Conservation (phyloP, 2,797 vertebrate species). For the Lates japonicus region DNA sequence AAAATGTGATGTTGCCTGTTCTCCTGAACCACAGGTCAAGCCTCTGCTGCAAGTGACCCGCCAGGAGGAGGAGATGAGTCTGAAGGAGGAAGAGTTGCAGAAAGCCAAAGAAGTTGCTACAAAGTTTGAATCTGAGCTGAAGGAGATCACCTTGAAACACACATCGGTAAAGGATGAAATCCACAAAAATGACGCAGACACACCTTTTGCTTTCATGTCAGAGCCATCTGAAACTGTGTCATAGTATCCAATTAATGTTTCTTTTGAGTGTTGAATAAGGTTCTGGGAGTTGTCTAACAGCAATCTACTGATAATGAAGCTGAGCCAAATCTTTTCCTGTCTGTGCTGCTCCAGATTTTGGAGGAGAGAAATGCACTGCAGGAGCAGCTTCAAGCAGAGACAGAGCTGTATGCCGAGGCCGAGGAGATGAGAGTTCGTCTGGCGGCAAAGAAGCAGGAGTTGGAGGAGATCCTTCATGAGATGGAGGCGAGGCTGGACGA, state of each 20-base stretch:
- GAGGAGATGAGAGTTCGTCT: conserved; percentile 97
- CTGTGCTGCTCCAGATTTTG: conserved; percentile 80
- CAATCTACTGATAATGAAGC: neutral
- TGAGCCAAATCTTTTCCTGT: neutral
- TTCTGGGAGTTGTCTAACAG: neutral
- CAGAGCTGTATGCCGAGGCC: conserved; percentile 94
- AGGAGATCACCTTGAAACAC: conserved; percentile 92
- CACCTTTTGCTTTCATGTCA: neutral
- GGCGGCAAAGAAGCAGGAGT: conserved; percentile 94
- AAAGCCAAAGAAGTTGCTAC: conserved; percentile 89
- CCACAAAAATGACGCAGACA: conserved; percentile 8
- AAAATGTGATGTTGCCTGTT: neutral
- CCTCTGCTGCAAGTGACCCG: conserved; percentile 97
- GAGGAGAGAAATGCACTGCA: conserved; percentile 94
- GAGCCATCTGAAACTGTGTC: neutral
- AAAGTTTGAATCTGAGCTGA: conserved; percentile 91
- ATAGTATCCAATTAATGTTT: neutral
- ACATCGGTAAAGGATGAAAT: conserved; percentile 84
- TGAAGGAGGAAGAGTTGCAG: conserved; percentile 94
- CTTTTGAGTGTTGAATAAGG: neutral
- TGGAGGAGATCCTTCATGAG: conserved; percentile 97
- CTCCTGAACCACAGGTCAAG: conserved; percentile 89
- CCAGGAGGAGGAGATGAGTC: conserved; percentile 97
- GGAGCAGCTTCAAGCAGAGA: conserved; percentile 97
- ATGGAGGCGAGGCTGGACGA: conserved; percentile 97